These are phyloP conservation scores for Lasiurus borealis DNA, from an alignment of 2,113 vertebrate genomes.

Conservation along the genomic window DNA sequence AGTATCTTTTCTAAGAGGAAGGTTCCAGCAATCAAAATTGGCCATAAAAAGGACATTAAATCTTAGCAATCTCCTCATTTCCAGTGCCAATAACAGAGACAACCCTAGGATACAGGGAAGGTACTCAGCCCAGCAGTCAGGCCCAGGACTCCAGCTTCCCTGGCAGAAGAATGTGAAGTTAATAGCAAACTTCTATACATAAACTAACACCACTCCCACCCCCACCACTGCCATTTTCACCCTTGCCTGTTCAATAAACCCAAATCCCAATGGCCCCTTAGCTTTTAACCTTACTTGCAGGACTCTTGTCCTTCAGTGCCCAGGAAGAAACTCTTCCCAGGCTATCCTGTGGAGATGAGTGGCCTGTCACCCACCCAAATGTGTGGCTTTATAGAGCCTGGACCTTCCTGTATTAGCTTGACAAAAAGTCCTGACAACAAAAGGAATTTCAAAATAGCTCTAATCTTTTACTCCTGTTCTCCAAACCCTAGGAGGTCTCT, in stretches of 20 bases:
- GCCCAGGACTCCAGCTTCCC: neutral
- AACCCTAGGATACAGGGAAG: accelerated
- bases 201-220: too few species aligned
- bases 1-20: constrained; percentile 8
- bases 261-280: accelerated
- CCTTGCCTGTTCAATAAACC: neutral
- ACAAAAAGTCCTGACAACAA: neutral
- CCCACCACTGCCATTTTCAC: neutral
- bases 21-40: constrained; percentile 16
- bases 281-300: too few species aligned
- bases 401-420: neutral
- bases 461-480: neutral
- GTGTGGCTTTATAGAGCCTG: neutral
- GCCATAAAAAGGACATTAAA: neutral
- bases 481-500: neutral
- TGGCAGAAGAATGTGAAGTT: neutral
- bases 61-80: neutral
- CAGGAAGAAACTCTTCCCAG: neutral
- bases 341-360: neutral
- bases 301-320: too few species aligned
- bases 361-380: accelerated
- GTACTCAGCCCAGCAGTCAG: neutral
- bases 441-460: neutral
- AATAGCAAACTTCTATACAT: neutral
- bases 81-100: neutral